Evolutionary conservation across 2,888 invertebrate species (phyloP), one percentile per base, ranked within the genome.

Genomic region (Nomada fabriciana): DNA sequence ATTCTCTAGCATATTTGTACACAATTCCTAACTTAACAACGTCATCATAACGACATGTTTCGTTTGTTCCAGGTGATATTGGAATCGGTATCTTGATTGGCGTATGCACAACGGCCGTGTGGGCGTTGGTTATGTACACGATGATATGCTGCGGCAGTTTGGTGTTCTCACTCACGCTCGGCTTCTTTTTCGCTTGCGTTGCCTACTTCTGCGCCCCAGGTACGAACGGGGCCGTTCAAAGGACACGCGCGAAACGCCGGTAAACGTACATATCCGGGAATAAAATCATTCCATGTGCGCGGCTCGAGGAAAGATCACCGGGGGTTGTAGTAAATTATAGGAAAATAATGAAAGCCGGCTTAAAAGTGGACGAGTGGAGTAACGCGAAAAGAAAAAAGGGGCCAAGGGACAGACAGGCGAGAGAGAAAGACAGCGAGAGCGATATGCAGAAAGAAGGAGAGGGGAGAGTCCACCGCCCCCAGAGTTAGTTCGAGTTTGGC

Each of bases 141-240:
- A 0, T 15, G 1, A 5, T 13, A 1, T 0, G 5, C 15, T 2
- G 20, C 0, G 1, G 0, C 7, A 0, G 0, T 0, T 0, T 95
- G 29, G 90, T 96, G 36, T 94, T 95, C 13, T 95, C 95, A 42
- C 87, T 96, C 47, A 94, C 96, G 61, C 92, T 96, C 13, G 97
- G 97, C 3, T 95, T 96, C 88, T 90, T 97, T 64, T 86, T 96
- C 10, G 94, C 96, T 2, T 95, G 96, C 18, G 92, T 95, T 13
- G 87, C 95, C 52, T 96, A 96, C 90, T 96, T 95, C 86, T 94
- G 94, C 43, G 93, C 95, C 59, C 94, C 96, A 93, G 96, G 97
- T 97, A 92, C 53, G 60, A 13, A 59, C 20, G 13, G 29, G 20
- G 36, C 15, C 4, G 4, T 1, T 36, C n/a, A 18, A 43, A 42